These are phyloP conservation scores for Platyrinchus mystaceus DNA, from an alignment of 2,797 vertebrate genomes.

Conservation along the genomic window DNA sequence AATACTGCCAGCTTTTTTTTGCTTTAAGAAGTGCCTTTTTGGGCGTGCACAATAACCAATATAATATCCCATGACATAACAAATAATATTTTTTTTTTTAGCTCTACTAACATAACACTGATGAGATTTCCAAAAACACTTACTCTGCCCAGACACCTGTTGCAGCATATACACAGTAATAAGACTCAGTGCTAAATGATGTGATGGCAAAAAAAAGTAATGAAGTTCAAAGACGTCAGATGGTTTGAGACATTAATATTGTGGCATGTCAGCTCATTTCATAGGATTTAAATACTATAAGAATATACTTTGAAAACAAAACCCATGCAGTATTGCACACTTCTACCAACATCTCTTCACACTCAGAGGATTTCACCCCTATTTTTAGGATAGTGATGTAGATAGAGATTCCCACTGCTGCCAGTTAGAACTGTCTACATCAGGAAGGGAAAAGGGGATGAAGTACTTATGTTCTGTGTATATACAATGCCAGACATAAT, in stretches of 20 bases:
- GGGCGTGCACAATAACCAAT: neutral
- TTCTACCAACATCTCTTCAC: neutral
- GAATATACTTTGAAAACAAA: neutral
- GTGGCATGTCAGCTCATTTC: neutral
- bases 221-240: neutral
- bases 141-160: neutral
- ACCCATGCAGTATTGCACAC: neutral
- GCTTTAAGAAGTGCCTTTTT: neutral
- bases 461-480: neutral
- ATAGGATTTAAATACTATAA: neutral
- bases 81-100: neutral
- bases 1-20: neutral
- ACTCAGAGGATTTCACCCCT: neutral
- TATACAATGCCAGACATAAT: neutral
- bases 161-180: neutral
- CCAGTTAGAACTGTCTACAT: neutral
- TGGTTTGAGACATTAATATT: neutral
- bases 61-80: neutral
- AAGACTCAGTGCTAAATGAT: neutral
- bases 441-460: neutral
- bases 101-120: neutral
- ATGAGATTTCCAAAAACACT: neutral
- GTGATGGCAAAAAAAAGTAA: neutral
- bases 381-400: neutral
- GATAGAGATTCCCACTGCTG: neutral